These are phyloP conservation scores for Zaprionus bogoriensis DNA, from an alignment of 2,888 invertebrate genomes.

Conservation along the genomic window DNA sequence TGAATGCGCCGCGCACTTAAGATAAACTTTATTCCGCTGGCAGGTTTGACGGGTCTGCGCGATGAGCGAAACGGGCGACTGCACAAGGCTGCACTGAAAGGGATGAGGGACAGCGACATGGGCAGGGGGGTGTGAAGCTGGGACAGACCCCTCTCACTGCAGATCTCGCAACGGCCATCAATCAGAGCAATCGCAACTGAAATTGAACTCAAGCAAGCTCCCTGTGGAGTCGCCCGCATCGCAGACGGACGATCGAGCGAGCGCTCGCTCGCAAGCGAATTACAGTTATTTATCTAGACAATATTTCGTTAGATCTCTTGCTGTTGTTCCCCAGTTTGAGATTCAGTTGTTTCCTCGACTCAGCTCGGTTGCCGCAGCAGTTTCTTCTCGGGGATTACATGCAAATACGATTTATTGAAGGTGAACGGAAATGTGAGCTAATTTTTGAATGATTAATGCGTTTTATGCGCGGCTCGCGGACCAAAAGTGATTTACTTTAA, in stretches of 20 bases:
- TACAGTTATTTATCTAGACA: neutral
- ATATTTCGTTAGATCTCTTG: neutral
- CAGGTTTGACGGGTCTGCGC: neutral
- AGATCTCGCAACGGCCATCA: neutral
- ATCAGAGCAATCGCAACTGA: neutral
- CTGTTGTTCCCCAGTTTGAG: no score
- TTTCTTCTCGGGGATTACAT: conserved; percentile 38
- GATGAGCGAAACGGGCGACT: no score
- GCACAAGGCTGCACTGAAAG: no score
- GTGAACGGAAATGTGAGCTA: conserved; percentile 70
- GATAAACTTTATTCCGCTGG: neutral
- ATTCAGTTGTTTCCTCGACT: neutral
- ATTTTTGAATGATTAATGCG: conserved; percentile 66
- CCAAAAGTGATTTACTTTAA: conserved; percentile 64
- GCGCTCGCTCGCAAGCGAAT: no score
- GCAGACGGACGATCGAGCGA: no score
- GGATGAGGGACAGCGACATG: no score
- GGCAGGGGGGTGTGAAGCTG: no score
- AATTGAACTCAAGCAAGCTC: neutral
- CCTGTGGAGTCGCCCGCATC: neutral
- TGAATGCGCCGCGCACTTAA: neutral
- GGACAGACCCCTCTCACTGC: no score
- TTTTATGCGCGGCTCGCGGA: conserved; percentile 33
- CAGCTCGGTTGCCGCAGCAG: neutral
- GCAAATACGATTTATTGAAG: conserved; percentile 69